Percentiles rank a stretch among this genome's conserved stretches.
Evolutionary conservation across 1,140 invertebrate genomes (phyloP).

Genomic region (Sycobia sp.): DNA sequence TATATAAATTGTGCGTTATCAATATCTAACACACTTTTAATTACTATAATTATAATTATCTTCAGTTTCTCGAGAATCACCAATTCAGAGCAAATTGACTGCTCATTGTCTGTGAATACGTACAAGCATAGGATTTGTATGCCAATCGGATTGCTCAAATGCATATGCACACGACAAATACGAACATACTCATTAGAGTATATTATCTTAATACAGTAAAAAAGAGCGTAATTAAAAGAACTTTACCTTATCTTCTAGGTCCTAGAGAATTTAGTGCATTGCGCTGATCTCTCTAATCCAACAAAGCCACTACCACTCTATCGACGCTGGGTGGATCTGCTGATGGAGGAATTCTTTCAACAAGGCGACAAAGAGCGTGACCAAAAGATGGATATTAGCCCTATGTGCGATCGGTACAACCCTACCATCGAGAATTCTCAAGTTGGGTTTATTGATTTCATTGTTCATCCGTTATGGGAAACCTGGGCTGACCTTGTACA

Average conservation of each 20-base stretch:
- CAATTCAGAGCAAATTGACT: no score
- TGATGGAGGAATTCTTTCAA: conserved; percentile 98
- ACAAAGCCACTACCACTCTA: conserved; percentile 97
- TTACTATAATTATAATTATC: no score
- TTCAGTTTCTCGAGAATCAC: no score
- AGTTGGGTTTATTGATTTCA: conserved; percentile 99
- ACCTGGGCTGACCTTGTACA: conserved; percentile 99
- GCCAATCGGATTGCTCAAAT: no score
- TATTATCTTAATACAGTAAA: no score
- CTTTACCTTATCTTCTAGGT: conserved; percentile 69
- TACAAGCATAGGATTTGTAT: no score
- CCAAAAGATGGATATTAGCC: conserved; percentile 92
- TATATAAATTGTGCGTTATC: no score
- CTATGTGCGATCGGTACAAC: conserved; percentile 96
- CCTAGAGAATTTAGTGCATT: conserved; percentile 98
- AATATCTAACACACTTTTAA: no score
- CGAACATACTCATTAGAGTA: no score
- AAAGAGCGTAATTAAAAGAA: no score
- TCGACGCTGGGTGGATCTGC: conserved; percentile 86
- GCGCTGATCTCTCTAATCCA: conserved; percentile 97
- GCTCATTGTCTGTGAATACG: no score
- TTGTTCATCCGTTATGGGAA: conserved; percentile 98
- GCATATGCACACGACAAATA: no score
- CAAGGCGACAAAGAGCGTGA: conserved; percentile 94
- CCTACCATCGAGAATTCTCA: conserved; percentile 96